Conservation (phyloP, 2,888 invertebrate genomes). For the Bedellia somnulentella region DNA sequence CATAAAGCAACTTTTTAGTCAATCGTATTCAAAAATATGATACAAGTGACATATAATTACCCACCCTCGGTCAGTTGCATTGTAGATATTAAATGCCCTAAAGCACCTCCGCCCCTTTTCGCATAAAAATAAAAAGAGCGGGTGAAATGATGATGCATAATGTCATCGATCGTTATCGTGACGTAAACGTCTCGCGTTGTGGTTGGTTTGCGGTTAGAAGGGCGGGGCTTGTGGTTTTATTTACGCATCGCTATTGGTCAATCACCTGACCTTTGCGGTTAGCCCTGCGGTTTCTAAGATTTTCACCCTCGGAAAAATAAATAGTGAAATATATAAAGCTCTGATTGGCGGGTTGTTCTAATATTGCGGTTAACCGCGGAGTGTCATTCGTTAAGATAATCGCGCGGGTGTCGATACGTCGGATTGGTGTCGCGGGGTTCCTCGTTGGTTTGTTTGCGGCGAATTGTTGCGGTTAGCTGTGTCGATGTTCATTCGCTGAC, state of each 20-base stretch:
- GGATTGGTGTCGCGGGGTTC: conserved; percentile 3
- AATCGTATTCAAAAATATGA: no score
- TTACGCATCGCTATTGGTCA: conserved; percentile 62
- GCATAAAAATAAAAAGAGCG: background rate
- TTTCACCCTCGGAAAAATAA: conserved; percentile 57
- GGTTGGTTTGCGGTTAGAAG: conserved; percentile 67
- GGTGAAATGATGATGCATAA: conserved; percentile 11
- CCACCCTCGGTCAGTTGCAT: no score
- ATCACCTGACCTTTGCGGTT: conserved; percentile 61
- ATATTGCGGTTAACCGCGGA: conserved; percentile 56
- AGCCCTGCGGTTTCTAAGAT: conserved; percentile 65
- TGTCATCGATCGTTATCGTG: conserved; percentile 43
- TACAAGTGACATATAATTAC: no score
- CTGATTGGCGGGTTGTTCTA: conserved; percentile 42
- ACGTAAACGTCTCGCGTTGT: conserved; percentile 53
- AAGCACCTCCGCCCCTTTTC: no score
- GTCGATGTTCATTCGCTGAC: conserved; percentile 15
- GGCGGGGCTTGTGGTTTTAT: conserved; percentile 67
- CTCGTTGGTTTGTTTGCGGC: conserved; percentile 24
- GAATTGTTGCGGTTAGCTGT: conserved; percentile 25
- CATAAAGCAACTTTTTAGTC: no score
- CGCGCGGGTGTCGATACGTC: no score
- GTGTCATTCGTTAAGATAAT: conserved; percentile 55
- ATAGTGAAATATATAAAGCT: conserved; percentile 46
- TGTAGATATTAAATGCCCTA: no score